A percentile compares a stretch with the other conserved stretches of the same genome.
Conservation (phyloP, 2,113 vertebrate genomes). For the Tachycineta bicolor region DNA sequence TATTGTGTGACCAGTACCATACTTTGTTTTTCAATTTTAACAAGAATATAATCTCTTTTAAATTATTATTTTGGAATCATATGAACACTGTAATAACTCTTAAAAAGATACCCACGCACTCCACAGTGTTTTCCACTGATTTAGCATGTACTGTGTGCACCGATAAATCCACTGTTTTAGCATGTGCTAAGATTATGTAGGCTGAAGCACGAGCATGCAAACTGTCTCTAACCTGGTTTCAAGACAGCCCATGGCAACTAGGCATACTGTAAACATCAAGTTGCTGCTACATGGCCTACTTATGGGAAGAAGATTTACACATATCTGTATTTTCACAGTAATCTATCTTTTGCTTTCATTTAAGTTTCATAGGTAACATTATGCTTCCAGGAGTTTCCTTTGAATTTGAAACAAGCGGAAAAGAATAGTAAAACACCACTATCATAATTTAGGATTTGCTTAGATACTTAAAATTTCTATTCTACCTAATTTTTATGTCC, state of each 20-base stretch:
- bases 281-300: not conserved
- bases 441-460: not conserved
- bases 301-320: not conserved
- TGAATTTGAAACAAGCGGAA: not conserved
- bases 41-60: not conserved
- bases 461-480: not conserved
- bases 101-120: not conserved
- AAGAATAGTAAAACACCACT: rapidly evolving
- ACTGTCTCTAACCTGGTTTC: not conserved
- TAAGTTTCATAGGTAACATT: not conserved
- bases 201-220: not conserved
- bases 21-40: not conserved
- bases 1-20: not conserved
- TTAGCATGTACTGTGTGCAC: not conserved
- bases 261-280: not conserved
- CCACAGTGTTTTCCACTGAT: not conserved
- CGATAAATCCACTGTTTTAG: not conserved
- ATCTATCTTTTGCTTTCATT: not conserved
- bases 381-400: not conserved
- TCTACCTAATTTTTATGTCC: not conserved
- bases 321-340: not conserved
- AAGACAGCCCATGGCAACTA: not conserved
- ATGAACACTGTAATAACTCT: not conserved
- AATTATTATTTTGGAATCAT: not conserved
- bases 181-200: not conserved